A percentile compares a stretch with the other conserved stretches of the same genome.
Evolutionary conservation across 2,888 invertebrate species (phyloP).

Genomic region (Orthosia gothica): DNA sequence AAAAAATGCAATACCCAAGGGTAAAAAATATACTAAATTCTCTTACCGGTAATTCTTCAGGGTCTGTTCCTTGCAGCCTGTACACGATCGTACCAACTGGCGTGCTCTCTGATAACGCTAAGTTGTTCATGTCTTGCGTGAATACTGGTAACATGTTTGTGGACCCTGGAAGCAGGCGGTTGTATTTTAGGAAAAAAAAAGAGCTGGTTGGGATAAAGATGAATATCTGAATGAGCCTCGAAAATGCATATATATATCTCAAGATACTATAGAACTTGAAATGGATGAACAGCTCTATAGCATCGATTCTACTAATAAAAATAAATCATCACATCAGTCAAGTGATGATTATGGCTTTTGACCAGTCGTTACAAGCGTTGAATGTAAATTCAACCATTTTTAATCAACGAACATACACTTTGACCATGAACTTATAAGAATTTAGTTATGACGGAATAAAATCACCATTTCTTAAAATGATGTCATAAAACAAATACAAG

Average conservation of each 20-base stretch:
- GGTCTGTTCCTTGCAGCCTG: slow-evolving; percentile 95
- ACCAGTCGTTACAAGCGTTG: too few relatives aligned
- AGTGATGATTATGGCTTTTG: too few relatives aligned
- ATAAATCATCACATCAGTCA: too few relatives aligned
- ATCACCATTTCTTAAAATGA: not conserved
- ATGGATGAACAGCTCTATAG: too few relatives aligned
- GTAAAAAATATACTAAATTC: not conserved
- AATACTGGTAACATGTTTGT: slow-evolving; percentile 94
- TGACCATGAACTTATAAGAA: not conserved
- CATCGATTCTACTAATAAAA: too few relatives aligned
- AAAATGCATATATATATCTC: too few relatives aligned
- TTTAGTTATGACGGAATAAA: slow-evolving; percentile 10
- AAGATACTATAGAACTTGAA: too few relatives aligned
- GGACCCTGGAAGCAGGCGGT: slow-evolving; percentile 68
- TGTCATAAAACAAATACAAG: not conserved
- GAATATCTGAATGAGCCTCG: too few relatives aligned
- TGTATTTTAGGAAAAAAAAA: not conserved
- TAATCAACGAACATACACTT: not conserved
- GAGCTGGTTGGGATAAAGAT: too few relatives aligned
- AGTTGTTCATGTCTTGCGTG: slow-evolving; percentile 94
- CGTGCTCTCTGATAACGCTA: slow-evolving; percentile 95
- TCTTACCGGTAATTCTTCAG: slow-evolving; percentile 94
- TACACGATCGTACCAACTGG: slow-evolving; percentile 95
- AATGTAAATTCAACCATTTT: too few relatives aligned
- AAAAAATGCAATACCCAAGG: not conserved